Evolutionary conservation across 2,113 vertebrate genomes (phyloP), one percentile per base, ranked within the genome.

Genomic region (Lagopus muta): DNA sequence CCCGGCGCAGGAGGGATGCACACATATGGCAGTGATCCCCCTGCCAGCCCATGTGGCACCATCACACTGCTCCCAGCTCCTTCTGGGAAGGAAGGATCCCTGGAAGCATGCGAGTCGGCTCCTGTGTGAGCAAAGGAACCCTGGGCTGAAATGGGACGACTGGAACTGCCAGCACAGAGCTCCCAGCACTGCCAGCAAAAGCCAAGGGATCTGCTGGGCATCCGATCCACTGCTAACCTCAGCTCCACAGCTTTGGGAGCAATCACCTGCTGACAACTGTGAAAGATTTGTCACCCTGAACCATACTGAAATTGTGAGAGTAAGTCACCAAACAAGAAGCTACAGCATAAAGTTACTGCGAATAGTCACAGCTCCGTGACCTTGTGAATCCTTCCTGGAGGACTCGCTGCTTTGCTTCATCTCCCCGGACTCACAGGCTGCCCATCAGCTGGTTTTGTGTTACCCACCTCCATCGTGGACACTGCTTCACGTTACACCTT

Each of bases 371-470:
- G 47, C 61, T 8, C 60, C 73, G 8, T 81, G 88, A 94, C 95
- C 95, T 93, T 92, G 77, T 8, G 18, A 71, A 73, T 43, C 45
- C 27, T 60, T 88, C 81, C 75, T 61, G 60, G 67, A 95, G 86
- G 74, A 77, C 86, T 92, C 5, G 2, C 38, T 90, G 24, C 20
- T 90, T 55, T 60, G 19, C 74, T 88, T 82, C 82, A 36, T 40
- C 82, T 73, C 73, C 80, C 71, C 6, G 32, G 76, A 60, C 65
- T 45, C 4, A 3, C 8, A 72, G 93, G 60, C 27, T 1, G 0
- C 48, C 86, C 86, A 78, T 67, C 36, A 89, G 64, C 72, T 72
- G 91, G 89, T 89, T 92, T 95, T 94, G 91, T 88, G 89, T 94
- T 94, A 91, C 91, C 36, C 75, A 40, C 36, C 64, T 70, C 74